Conservation (phyloP, 2,113 vertebrate species). For the Gallinago media region DNA sequence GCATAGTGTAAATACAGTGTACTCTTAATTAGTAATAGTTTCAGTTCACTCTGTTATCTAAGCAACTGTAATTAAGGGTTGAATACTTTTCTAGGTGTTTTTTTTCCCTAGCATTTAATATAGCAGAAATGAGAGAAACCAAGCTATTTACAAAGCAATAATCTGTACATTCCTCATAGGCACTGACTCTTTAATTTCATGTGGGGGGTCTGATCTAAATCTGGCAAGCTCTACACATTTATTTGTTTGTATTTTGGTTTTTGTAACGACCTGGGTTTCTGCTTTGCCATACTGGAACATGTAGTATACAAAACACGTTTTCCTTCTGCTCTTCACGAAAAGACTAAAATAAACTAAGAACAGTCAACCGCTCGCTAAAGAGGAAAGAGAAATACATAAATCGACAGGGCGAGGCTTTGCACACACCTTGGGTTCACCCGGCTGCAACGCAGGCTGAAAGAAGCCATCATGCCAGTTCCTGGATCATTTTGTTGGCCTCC, state of each 20-base stretch:
- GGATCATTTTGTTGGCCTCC: conserved; percentile 77
- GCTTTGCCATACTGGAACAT: not conserved
- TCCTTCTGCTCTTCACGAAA: not conserved
- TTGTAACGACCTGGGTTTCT: not conserved
- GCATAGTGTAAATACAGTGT: not conserved
- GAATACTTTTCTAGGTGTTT: not conserved
- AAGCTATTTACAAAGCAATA: not conserved
- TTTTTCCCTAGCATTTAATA: not conserved
- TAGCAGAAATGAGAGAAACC: not conserved
- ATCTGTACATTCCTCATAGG: not conserved
- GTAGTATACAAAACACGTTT: not conserved
- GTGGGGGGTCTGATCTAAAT: not conserved
- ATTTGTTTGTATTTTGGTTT: not conserved
- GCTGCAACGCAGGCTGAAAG: not conserved
- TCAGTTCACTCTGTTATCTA: not conserved
- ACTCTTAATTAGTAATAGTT: not conserved
- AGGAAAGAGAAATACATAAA: not conserved
- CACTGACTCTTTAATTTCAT: not conserved
- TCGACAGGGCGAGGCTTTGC: not conserved
- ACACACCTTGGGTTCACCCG: conserved; percentile 45
- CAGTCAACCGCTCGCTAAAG: not conserved
- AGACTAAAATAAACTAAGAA: not conserved
- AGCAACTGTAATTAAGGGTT: not conserved
- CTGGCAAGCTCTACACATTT: not conserved
- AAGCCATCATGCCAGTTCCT: conserved; percentile 79